A percentile compares a stretch with the other conserved stretches of the same genome.
Conservation (phyloP, 2,888 invertebrate genomes). For the Temnothorax rugatulus region DNA sequence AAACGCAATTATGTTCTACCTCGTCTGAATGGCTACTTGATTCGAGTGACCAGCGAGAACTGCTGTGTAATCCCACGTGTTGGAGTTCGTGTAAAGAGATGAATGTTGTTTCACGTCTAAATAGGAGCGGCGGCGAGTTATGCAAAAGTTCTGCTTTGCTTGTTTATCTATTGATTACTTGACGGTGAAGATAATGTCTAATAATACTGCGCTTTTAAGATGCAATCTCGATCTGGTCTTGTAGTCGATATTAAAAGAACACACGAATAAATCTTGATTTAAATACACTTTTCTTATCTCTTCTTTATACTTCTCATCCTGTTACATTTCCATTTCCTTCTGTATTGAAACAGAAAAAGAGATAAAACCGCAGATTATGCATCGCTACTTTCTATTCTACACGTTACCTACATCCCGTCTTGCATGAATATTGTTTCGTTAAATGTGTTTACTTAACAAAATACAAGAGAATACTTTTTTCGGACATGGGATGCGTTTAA, state of each 20-base stretch:
- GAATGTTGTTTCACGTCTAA: background rate
- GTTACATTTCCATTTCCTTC: background rate
- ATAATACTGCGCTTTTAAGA: background rate
- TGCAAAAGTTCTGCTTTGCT: background rate
- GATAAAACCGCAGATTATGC: background rate
- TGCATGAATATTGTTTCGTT: conserved; percentile 1
- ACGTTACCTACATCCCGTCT: background rate
- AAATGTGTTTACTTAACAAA: conserved; percentile 1
- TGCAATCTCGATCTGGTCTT: background rate
- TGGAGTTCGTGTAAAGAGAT: background rate
- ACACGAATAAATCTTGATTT: background rate
- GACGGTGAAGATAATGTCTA: background rate
- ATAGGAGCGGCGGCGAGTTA: background rate
- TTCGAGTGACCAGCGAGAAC: background rate
- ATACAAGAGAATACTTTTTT: background rate
- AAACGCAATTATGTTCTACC: conserved; percentile 23
- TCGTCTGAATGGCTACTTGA: conserved; percentile 5
- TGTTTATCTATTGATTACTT: background rate
- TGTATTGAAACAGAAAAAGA: background rate
- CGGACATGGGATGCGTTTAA: background rate
- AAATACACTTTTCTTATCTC: background rate
- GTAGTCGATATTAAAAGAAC: background rate
- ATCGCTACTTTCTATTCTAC: background rate
- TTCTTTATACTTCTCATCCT: background rate
- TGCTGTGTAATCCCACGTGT: background rate